These are phyloP conservation scores for Drosophila tanythrix DNA, from an alignment of 2,888 invertebrate species.

Conservation along the genomic window DNA sequence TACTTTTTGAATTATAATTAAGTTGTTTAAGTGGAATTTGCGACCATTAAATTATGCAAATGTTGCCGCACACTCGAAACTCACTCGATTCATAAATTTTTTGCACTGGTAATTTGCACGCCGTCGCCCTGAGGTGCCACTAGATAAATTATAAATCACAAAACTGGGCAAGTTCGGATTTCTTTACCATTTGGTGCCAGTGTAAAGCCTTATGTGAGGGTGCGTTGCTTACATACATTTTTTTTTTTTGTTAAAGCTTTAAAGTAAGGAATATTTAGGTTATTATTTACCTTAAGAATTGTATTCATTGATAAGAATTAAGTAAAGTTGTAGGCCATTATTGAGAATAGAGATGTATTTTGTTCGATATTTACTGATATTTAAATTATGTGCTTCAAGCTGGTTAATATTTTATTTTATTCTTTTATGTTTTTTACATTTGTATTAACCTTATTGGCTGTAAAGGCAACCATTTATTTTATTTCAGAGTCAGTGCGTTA, in stretches of 20 bases:
- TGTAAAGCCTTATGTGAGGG: constrained; percentile 21
- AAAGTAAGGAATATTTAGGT: neutral
- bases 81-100: constrained; percentile 30
- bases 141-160: constrained; percentile 62
- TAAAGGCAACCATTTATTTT: neutral
- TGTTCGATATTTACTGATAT: neutral
- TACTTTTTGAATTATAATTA: constrained; percentile 69
- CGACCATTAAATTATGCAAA: constrained; percentile 77
- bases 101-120: constrained; percentile 70
- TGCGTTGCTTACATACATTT: constrained; percentile 5
- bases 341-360: neutral
- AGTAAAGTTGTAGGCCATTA: neutral
- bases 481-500: neutral
- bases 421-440: neutral
- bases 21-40: constrained; percentile 77
- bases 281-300: neutral
- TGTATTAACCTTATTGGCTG: too few relatives aligned
- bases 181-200: constrained; percentile 12
- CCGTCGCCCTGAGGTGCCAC: constrained; percentile 39
- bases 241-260: neutral
- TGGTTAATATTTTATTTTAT: neutral
- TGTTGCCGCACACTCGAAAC: constrained; percentile 42
- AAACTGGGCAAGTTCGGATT: constrained; percentile 49
- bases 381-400: neutral
- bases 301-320: neutral